Percentiles rank a stretch among this genome's conserved stretches.
These are phyloP conservation scores for Porites divaricata DNA, from an alignment of 92 coral and sea anemone species.

Conservation along the genomic window DNA sequence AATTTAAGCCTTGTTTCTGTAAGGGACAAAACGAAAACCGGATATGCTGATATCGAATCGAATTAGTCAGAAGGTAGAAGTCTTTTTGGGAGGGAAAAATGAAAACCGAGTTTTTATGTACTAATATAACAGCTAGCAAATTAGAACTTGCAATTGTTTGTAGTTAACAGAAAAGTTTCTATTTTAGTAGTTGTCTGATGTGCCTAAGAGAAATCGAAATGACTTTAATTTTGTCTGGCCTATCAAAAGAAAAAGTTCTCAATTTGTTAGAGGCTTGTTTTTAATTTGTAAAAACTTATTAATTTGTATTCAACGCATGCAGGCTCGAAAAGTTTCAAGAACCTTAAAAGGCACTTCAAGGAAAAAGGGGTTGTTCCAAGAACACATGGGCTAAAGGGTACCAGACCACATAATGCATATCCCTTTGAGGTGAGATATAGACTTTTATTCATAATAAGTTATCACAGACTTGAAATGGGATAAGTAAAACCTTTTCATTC, in stretches of 20 bases:
- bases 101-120: no score
- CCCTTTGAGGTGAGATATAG: constrained; percentile 25
- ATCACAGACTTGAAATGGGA: constrained; percentile 6
- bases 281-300: not conserved
- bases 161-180: no score
- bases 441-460: not conserved
- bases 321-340: constrained; percentile 14
- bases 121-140: no score
- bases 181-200: not conserved
- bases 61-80: no score
- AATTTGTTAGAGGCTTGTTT: not conserved
- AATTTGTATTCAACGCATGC: not conserved
- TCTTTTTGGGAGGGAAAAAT: no score
- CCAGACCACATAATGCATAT: constrained; percentile 21
- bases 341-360: constrained; percentile 6
- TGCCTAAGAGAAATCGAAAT: not conserved
- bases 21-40: not conserved
- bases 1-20: not conserved
- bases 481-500: not conserved
- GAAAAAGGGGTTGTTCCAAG: constrained; percentile 3
- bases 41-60: no score
- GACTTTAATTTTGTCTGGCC: not conserved
- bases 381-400: constrained; percentile 21
- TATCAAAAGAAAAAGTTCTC: not conserved
- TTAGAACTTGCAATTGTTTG: no score